A percentile compares a stretch with the other conserved stretches of the same genome.
Evolutionary conservation across 1,140 invertebrate genomes (phyloP).

Genomic region (Adoxophyes honmai): DNA sequence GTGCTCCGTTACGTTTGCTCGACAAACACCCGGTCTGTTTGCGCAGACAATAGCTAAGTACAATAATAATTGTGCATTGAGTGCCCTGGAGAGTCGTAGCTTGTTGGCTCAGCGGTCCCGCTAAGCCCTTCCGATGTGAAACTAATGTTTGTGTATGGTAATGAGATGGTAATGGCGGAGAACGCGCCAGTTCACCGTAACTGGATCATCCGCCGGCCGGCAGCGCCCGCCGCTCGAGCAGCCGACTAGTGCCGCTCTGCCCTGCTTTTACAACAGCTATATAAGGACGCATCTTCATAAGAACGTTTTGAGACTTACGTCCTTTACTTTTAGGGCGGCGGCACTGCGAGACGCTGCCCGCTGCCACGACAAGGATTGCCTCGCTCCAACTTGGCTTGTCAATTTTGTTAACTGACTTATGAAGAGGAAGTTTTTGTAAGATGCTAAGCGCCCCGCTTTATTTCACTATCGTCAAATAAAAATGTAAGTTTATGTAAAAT

Average conservation of each 20-base stretch:
- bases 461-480: too few relatives aligned
- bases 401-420: too few relatives aligned
- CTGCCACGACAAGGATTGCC: neutral
- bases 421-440: too few relatives aligned
- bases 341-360: neutral
- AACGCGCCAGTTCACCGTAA: slow-evolving; percentile 45
- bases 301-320: too few relatives aligned
- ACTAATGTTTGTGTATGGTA: slow-evolving; percentile 71
- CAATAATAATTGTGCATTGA: slow-evolving; percentile 69
- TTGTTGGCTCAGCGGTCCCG: slow-evolving; percentile 52
- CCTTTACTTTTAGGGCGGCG: too few relatives aligned
- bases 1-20: slow-evolving; percentile 63
- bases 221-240: too few relatives aligned
- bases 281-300: too few relatives aligned
- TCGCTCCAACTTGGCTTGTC: neutral
- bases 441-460: too few relatives aligned
- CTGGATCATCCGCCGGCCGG: slow-evolving; percentile 48
- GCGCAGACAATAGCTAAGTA: slow-evolving; percentile 64
- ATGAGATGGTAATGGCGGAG: slow-evolving; percentile 65
- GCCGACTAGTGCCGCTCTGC: too few relatives aligned
- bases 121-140: slow-evolving; percentile 58
- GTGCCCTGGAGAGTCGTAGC: slow-evolving; percentile 39
- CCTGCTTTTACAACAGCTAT: too few relatives aligned
- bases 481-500: too few relatives aligned
- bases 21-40: slow-evolving; percentile 57